Evolutionary conservation across 2,113 vertebrate genomes (phyloP), one percentile per base, ranked within the genome.

Genomic region (Neopipo cinnamomea): DNA sequence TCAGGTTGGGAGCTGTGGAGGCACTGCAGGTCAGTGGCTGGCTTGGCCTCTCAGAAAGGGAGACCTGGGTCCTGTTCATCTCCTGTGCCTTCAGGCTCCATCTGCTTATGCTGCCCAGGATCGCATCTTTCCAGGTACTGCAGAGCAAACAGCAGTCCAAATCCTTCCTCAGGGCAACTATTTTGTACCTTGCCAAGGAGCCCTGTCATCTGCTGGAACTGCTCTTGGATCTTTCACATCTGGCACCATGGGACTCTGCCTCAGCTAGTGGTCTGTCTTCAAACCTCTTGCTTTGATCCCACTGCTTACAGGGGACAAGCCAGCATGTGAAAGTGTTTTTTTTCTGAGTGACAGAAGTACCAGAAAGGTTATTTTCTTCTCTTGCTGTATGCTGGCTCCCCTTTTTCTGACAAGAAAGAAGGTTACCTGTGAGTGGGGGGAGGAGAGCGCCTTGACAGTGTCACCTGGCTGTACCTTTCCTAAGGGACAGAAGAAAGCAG

Each of bases 21-120:
- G 68, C 62, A 15, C 41, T 79, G 90, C 75, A 73, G 70, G 89
- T 91, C 91, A 74, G 42, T 2, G 25, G 67, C 91, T 94, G 73
- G 56, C 61, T 61, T 78, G 89, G 91, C 89, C 87, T 94, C 63
- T 28, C 55, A 50, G 65, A 74, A 94, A 97, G 55, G 30, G 46
- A 88, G 46, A 22, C 24, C 63, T 2, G 27, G 53, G 42, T 89
- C 50, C 63, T 0, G 9, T 46, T 88, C 55, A n/a, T 75, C 66
- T 88, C 68, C 58, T 37, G 39, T 94, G 59, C 79, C 65, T 93
- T 85, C 2, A 4, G 80, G 68, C 63, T 87, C 80, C 14, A 47
- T 88, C 85, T 94, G 82, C 30, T 63, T 58, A 12, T 39, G 52
- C 75, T 94, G 82, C 59, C 50, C 5, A 3, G 74, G 39, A 37